Percentiles rank a stretch among this genome's conserved stretches.
These are phyloP conservation scores for Oryzias woworae DNA, from an alignment of 2,113 vertebrate genomes.

Conservation along the genomic window DNA sequence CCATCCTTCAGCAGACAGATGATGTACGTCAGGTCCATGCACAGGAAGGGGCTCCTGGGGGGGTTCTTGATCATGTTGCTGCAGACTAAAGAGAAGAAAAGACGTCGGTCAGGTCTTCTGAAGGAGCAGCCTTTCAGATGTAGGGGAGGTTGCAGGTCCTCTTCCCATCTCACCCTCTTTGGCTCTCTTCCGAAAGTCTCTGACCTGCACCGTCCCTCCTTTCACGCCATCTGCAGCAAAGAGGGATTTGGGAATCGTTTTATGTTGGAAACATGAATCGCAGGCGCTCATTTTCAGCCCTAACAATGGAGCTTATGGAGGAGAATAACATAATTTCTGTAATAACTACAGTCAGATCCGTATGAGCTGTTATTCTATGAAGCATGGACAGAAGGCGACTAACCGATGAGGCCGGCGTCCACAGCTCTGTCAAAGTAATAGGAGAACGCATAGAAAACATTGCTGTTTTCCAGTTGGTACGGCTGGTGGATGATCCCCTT, in stretches of 20 bases:
- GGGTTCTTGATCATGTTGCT: constrained; percentile 79
- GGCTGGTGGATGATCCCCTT: constrained; percentile 88
- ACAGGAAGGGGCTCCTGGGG: constrained; percentile 84
- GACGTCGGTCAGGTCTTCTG: not conserved
- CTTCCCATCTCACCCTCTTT: constrained; percentile 85
- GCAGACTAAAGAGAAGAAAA: constrained; percentile 79
- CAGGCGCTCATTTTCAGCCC: constrained; percentile 15
- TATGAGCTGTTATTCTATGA: constrained; percentile 30
- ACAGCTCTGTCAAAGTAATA: constrained; percentile 95
- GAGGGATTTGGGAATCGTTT: constrained; percentile 13
- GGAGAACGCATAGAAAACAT: constrained; percentile 93
- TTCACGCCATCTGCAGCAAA: constrained; percentile 81
- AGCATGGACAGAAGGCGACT: constrained; percentile 42
- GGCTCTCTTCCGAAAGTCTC: constrained; percentile 89
- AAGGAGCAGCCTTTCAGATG: no score
- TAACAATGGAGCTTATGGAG: constrained; percentile 44
- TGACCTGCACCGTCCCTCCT: constrained; percentile 86
- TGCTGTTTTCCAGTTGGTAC: constrained; percentile 76
- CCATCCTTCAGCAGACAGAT: constrained; percentile 90
- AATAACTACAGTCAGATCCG: constrained; percentile 40
- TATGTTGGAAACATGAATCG: constrained; percentile 31
- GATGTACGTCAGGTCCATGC: constrained; percentile 96
- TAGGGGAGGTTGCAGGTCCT: not conserved
- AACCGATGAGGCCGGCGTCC: constrained; percentile 90
- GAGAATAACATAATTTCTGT: constrained; percentile 45